Evolutionary conservation across 1,140 invertebrate species (phyloP), one percentile per base, ranked within the genome.

Genomic region (Leucophenga varia): DNA sequence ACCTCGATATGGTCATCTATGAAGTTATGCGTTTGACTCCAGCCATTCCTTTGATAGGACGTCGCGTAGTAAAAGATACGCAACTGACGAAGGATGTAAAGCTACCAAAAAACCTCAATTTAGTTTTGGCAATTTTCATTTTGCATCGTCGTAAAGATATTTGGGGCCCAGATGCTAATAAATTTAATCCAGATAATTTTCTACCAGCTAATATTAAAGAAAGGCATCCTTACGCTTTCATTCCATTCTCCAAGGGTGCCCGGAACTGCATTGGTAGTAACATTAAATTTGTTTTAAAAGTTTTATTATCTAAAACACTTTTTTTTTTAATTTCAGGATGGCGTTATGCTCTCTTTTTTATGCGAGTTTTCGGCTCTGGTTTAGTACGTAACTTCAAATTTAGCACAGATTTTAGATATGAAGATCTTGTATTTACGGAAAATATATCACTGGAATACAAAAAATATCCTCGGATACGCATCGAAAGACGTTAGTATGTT

Each of bases 141-240:
- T 19, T 57, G 17, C 55, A 57, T 46, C 52, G 55, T 14, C 13
- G 41, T 14, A 20, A 21, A 22, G 36, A 40, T 25, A 35, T 47
- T 19, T 59, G 56, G 56, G 52, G 78, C 52, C 74, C 79, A 13
- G 72, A 85, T 40, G 83, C 84, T 3, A 75, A 82, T 18, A 53
- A 58, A 13, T 86, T 83, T 59, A 73, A 84, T 64, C 83, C 83
- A 0, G 80, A 84, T 37, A 64, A 81, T 49, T 86, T 85, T 61
- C 50, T 77, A 10, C 76, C 78, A 8, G 63, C 67, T 38, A 69
- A 74, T 41, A 47, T 61, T 5, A 47, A 46, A 13, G 46, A 75
- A 43, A 54, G 74, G 49, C 54, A 78, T 49, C 67, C 74, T 1
- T 77, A 61, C 55, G 73, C 65, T 1, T 83, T 78, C 54, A 55